These are phyloP conservation scores for Trachelus stipa DNA, from an alignment of 2,888 invertebrate species.

Conservation along the genomic window DNA sequence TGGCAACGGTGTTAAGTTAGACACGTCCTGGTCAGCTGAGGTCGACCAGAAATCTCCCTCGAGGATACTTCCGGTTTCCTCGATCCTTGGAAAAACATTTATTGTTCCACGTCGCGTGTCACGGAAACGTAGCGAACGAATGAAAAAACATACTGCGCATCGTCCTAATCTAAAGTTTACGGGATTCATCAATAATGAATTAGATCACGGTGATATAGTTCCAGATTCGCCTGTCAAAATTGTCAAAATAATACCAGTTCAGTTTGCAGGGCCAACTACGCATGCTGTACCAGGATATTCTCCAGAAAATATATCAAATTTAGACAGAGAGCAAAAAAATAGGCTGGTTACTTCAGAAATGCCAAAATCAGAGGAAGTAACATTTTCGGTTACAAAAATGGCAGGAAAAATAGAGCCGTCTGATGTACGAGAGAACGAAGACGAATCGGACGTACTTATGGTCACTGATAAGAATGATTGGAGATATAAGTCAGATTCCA, in stretches of 20 bases:
- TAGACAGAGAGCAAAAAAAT: background rate
- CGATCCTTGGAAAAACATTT: background rate
- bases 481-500: background rate
- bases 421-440: background rate
- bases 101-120: background rate
- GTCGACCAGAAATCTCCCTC: background rate
- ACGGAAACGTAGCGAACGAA: background rate
- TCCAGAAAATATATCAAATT: background rate
- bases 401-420: slow-evolving; percentile 19
- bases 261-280: background rate
- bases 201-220: background rate
- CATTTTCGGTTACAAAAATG: slow-evolving; percentile 3
- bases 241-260: slow-evolving; percentile 23
- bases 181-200: background rate
- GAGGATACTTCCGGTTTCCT: background rate
- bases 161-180: background rate
- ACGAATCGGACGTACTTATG: background rate
- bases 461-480: background rate
- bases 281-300: background rate
- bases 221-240: slow-evolving; percentile 11
- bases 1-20: background rate
- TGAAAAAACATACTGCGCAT: background rate
- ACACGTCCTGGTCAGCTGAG: background rate
- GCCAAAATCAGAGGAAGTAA: slow-evolving; percentile 20
- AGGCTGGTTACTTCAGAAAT: slow-evolving; percentile 24